Conservation (phyloP, 2,797 vertebrate genomes). For the Hippoglossus hippoglossus region DNA sequence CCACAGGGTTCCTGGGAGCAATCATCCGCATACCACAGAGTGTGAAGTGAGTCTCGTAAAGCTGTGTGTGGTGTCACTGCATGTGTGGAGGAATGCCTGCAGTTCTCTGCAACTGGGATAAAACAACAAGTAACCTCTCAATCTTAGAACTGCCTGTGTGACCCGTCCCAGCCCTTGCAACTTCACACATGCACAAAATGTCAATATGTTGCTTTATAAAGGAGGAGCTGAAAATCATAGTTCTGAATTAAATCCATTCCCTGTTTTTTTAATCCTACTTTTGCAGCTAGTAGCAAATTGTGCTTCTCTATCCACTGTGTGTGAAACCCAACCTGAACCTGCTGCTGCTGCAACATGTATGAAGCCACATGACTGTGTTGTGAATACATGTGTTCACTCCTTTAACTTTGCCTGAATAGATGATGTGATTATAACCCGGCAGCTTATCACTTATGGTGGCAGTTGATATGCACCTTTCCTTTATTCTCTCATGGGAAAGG, state of each 20-base stretch:
- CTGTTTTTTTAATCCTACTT: not conserved
- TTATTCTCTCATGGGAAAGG: conserved; percentile 66
- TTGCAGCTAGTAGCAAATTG: not conserved
- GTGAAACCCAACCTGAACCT: conserved; percentile 27
- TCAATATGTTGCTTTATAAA: too few relatives aligned
- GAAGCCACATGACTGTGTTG: conserved; percentile 31
- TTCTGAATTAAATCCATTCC: not conserved
- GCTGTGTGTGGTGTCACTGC: too few relatives aligned
- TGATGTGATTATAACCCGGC: not conserved
- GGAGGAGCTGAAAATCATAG: too few relatives aligned
- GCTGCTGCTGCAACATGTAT: conserved; percentile 10
- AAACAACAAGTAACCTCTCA: too few relatives aligned
- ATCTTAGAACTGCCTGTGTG: too few relatives aligned
- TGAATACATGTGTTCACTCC: conserved; percentile 5
- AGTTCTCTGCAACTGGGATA: too few relatives aligned
- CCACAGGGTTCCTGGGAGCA: too few relatives aligned
- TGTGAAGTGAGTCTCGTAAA: too few relatives aligned
- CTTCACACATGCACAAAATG: too few relatives aligned
- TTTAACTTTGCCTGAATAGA: conserved; percentile 16
- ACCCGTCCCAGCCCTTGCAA: too few relatives aligned
- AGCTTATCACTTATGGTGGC: conserved; percentile 6
- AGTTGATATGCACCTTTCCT: conserved; percentile 20
- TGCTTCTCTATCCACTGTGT: not conserved
- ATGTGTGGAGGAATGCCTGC: too few relatives aligned
- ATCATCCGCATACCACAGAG: too few relatives aligned